Evolutionary conservation across 2,888 invertebrate species (phyloP).

Genomic region (Scaptomyza parva): DNA sequence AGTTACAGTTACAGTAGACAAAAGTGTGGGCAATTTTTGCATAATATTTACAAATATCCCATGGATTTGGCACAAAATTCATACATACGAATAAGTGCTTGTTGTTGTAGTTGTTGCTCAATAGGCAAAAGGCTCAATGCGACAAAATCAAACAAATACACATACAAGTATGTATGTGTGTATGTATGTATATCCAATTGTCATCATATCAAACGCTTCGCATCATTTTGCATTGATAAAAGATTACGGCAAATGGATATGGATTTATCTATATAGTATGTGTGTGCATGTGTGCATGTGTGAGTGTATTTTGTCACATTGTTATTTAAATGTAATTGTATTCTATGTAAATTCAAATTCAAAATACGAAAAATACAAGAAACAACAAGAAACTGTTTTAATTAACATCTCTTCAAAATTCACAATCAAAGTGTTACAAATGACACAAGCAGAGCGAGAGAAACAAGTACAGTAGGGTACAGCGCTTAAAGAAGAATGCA

Average conservation of each 20-base stretch:
- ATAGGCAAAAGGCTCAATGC: conserved; percentile 12
- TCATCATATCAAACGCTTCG: conserved; percentile 30
- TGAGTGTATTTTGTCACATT: not conserved
- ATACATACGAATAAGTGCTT: too few species aligned
- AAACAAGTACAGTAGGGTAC: not conserved
- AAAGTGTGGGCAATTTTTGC: conserved; percentile 51
- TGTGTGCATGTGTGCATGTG: not conserved
- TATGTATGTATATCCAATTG: conserved; percentile 16
- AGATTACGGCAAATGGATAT: conserved; percentile 44
- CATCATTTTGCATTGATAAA: conserved; percentile 35
- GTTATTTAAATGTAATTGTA: not conserved
- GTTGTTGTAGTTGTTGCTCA: conserved; percentile 18
- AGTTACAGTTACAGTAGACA: conserved; percentile 19
- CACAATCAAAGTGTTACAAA: not conserved
- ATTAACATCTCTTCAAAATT: conserved; percentile 1
- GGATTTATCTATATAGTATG: too few species aligned
- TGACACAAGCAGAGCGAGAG: not conserved
- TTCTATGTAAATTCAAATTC: conserved; percentile 14
- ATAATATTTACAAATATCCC: conserved; percentile 58
- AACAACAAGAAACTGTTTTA: conserved; percentile 1
- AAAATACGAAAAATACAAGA: conserved; percentile 4
- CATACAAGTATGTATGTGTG: not conserved
- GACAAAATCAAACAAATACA: conserved; percentile 9
- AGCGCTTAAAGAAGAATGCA: too few species aligned
- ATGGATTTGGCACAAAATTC: conserved; percentile 35